A percentile compares a stretch with the other conserved stretches of the same genome.
Conservation (phyloP, 2,888 invertebrate genomes). For the Tetragnatha montana region DNA sequence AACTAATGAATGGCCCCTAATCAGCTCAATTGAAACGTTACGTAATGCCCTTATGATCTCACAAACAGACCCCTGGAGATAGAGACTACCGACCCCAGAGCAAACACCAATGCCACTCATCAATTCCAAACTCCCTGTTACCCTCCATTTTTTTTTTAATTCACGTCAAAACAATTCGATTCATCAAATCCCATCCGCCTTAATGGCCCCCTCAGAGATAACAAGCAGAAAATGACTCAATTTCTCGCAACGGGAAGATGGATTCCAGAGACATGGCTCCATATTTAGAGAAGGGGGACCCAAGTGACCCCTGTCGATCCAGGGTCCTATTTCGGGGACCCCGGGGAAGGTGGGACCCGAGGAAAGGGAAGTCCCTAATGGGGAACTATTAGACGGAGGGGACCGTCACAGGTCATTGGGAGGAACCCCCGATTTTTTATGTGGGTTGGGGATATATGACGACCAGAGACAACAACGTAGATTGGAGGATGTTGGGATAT, state of each 20-base stretch:
- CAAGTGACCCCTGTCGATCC: background rate
- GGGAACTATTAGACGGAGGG: constrained; percentile 54
- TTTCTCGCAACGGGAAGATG: background rate
- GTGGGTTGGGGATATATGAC: background rate
- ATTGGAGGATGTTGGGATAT: too few species aligned
- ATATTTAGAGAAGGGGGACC: background rate
- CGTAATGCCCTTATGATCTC: too few species aligned
- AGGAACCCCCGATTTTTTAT: constrained; percentile 2
- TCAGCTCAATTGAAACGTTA: too few species aligned
- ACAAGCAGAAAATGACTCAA: background rate
- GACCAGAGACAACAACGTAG: background rate
- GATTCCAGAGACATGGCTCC: background rate
- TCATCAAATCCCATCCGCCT: too few species aligned
- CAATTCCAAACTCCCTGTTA: too few species aligned
- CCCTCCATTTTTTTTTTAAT: too few species aligned
- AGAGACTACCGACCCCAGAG: too few species aligned
- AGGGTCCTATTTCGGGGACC: background rate
- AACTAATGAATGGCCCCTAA: too few species aligned
- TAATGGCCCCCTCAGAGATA: background rate
- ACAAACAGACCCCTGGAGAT: too few species aligned
- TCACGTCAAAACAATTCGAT: too few species aligned
- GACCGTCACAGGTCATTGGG: constrained; percentile 47
- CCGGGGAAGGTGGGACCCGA: background rate
- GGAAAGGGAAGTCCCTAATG: constrained; percentile 38
- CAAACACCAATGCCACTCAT: too few species aligned